Evolutionary conservation across 2,888 invertebrate genomes (phyloP), one percentile per base, ranked within the genome.

Genomic region (Caradrina kadenii): DNA sequence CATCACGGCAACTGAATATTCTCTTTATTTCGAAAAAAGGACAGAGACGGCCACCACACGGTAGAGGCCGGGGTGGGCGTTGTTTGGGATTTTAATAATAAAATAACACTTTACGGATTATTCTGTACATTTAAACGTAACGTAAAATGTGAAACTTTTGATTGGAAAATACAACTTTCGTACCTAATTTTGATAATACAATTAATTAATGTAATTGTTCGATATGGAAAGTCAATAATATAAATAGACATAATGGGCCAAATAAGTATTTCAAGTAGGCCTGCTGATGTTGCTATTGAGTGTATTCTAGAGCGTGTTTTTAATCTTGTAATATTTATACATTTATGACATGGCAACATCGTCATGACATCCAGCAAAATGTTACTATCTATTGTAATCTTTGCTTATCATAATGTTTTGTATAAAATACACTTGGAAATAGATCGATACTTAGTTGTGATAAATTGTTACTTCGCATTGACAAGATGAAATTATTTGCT

Each of bases 401-500:
- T 17, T 2, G 15, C 17, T 45, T 45, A 45, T 45, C 45, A 17
- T 8, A 45, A 45, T 15, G 49, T 15, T 31, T 15, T 49, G 10
- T 60, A 60, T 60, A 60, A 31, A 60, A 49, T 15, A 19, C 19
- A 11, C 31, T 19, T 1, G 10, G 2, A 17, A 1, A 13, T 1
- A 35, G 19, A 15, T 17, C 0, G 1, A 35, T 19, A 10, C 15
- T 5, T 19, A 26, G 26, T 60, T 8, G 21, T 35, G 50, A 10
- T 31, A 11, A 17, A 50, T 35, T 50, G 21, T 35, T 15, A 61
- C 50, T 13, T 61, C 8, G 13, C 35, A 21, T 19, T 11, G 13
- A 35, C 52, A 62, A 35, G 21, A 62, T 62, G 61, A 62, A 52
- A 52, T 52, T 62, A 21, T 62, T 52, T 21, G 35, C 13, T 17